phyloP scores from a whole-genome alignment of 2,113 vertebrate genomes.

The Zeus faber region DNA sequence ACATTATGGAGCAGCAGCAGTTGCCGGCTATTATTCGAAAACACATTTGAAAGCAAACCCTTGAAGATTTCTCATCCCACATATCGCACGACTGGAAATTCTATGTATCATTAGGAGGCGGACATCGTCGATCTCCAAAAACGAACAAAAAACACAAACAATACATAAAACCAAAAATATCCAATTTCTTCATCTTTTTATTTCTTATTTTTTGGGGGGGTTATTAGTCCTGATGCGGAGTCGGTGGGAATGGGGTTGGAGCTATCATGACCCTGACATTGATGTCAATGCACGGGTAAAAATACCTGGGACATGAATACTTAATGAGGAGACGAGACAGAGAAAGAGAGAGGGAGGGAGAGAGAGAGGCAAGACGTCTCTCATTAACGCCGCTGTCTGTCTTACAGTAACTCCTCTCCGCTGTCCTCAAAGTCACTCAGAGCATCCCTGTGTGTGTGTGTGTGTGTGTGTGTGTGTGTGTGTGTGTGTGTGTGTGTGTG shows the following conservation, averaged over 20 bases:
- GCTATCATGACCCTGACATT: slow-evolving; percentile 27
- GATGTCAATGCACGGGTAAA: slow-evolving; percentile 48
- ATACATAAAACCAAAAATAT: background rate
- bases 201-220: no score
- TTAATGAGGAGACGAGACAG: slow-evolving; percentile 41
- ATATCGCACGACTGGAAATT: no score
- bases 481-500: background rate
- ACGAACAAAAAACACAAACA: no score
- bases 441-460: background rate
- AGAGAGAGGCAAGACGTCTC: slow-evolving; percentile 1
- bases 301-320: slow-evolving; percentile 62
- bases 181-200: background rate
- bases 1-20: no score
- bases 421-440: slow-evolving; percentile 18
- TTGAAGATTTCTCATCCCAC: no score
- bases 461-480: slow-evolving; percentile 14
- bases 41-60: no score
- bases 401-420: background rate
- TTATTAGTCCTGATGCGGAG: background rate
- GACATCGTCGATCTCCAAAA: no score
- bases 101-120: no score
- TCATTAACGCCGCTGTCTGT: slow-evolving; percentile 32
- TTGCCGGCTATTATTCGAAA: no score
- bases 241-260: background rate
- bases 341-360: slow-evolving; percentile 18